Conservation (phyloP, 2,797 vertebrate genomes). For the Acanthopagrus latus region DNA sequence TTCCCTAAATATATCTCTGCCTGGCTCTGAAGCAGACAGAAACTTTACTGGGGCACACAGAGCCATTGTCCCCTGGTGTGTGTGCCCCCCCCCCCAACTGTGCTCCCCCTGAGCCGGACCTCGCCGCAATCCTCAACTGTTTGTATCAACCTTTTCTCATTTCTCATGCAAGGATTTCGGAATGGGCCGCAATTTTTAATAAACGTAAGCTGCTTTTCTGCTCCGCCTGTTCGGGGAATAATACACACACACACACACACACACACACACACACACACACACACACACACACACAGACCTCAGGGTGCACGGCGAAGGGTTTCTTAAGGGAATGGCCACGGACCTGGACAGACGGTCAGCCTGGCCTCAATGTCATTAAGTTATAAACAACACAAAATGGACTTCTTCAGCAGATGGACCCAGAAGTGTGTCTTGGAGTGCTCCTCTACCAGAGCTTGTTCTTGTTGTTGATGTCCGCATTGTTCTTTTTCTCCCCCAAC, state of each 20-base stretch:
- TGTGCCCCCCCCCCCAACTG: conserved; percentile 31
- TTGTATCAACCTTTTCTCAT: conserved; percentile 72
- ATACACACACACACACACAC: conserved; percentile 47
- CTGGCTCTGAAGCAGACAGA: conserved; percentile 64
- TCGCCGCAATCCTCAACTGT: conserved; percentile 63
- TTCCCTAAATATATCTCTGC: conserved; percentile 76
- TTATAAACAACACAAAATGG: neutral
- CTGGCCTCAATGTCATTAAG: conserved; percentile 35
- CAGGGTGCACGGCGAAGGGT: conserved; percentile 28
- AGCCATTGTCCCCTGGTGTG: conserved; percentile 61
- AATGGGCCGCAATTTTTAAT: conserved; percentile 78
- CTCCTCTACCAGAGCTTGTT: conserved; percentile 37
- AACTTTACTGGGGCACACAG: conserved; percentile 78
- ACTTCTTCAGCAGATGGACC: conserved; percentile 14
- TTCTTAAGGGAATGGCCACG: conserved; percentile 53
- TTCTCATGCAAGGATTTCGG: conserved; percentile 78
- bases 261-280: no score
- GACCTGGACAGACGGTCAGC: conserved; percentile 42
- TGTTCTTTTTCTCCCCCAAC: conserved; percentile 61
- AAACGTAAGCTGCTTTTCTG: conserved; percentile 86
- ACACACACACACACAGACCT: conserved; percentile 24
- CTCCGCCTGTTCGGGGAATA: conserved; percentile 73
- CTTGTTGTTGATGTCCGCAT: conserved; percentile 48
- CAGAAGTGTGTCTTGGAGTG: conserved; percentile 34
- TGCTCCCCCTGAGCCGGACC: conserved; percentile 59